Percentiles rank a stretch among this genome's conserved stretches.
phyloP scores from a whole-genome alignment of 2,797 vertebrate species.

The Gymnothorax reevesii region DNA sequence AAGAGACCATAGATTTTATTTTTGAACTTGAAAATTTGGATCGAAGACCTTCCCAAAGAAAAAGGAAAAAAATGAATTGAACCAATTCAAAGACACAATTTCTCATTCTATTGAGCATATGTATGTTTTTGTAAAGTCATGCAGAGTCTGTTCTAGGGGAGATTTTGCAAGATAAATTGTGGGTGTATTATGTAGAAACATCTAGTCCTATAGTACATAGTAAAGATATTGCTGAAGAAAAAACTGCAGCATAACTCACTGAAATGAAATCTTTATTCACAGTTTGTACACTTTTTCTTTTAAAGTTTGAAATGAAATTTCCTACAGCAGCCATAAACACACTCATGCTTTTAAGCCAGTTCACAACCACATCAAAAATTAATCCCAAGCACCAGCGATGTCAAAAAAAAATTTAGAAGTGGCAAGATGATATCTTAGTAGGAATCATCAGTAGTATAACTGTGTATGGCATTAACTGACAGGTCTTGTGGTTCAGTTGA shows the following conservation, averaged over 20 bases:
- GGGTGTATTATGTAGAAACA: neutral
- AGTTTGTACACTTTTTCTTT: constrained; percentile 62
- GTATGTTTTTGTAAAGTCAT: neutral
- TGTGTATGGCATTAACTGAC: constrained; percentile 30
- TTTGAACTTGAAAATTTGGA: neutral
- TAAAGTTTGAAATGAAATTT: constrained; percentile 39
- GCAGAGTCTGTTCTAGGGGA: no score
- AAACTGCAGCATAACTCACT: constrained; percentile 20
- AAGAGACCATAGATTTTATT: no score
- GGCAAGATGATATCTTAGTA: neutral
- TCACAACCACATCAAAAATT: constrained; percentile 21
- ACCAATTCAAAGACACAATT: neutral
- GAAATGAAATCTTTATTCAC: constrained; percentile 70
- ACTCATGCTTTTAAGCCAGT: constrained; percentile 34
- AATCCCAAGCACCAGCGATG: neutral
- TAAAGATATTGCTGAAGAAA: neutral
- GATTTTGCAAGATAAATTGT: no score
- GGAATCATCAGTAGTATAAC: constrained; percentile 47
- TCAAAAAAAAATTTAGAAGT: neutral
- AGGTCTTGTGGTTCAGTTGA: constrained; percentile 37
- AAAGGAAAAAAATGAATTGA: neutral
- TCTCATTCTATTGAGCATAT: neutral
- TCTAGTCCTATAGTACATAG: neutral
- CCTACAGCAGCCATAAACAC: constrained; percentile 37
- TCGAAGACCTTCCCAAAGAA: no score